These are phyloP conservation scores for Pyrocephalus nanus DNA, from an alignment of 2,797 vertebrate genomes.

Conservation along the genomic window DNA sequence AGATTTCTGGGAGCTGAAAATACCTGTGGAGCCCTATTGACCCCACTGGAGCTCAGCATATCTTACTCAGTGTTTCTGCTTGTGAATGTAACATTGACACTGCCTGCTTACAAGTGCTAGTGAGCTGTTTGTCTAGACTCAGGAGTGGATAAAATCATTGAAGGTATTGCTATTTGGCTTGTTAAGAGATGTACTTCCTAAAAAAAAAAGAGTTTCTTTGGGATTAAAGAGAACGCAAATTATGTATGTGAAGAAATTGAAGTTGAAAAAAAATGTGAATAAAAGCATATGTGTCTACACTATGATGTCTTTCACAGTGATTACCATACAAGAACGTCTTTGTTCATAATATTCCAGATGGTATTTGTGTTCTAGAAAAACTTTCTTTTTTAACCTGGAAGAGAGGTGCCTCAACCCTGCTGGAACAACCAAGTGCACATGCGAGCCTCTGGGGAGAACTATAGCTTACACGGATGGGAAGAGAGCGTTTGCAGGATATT, in stretches of 20 bases:
- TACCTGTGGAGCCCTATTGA: neutral
- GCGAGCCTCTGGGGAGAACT: neutral
- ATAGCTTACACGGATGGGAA: fast-evolving
- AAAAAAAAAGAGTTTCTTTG: neutral
- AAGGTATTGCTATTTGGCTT: neutral
- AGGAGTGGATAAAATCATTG: neutral
- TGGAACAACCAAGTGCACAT: fast-evolving
- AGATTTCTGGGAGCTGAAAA: neutral
- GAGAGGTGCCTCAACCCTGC: neutral
- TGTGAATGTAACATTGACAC: neutral
- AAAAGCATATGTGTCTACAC: neutral
- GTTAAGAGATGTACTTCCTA: neutral
- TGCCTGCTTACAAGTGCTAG: neutral
- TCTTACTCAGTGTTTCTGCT: neutral
- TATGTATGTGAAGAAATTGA: neutral
- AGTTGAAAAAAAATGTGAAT: neutral
- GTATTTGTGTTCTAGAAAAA: neutral
- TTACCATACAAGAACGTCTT: neutral
- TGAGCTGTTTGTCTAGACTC: neutral
- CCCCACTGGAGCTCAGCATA: neutral
- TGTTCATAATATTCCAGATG: neutral
- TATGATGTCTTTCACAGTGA: neutral
- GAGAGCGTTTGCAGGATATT: neutral
- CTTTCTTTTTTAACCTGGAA: neutral
- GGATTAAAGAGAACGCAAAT: neutral